phyloP scores from a whole-genome alignment of 2,113 vertebrate species.

The Antigone vipio region DNA sequence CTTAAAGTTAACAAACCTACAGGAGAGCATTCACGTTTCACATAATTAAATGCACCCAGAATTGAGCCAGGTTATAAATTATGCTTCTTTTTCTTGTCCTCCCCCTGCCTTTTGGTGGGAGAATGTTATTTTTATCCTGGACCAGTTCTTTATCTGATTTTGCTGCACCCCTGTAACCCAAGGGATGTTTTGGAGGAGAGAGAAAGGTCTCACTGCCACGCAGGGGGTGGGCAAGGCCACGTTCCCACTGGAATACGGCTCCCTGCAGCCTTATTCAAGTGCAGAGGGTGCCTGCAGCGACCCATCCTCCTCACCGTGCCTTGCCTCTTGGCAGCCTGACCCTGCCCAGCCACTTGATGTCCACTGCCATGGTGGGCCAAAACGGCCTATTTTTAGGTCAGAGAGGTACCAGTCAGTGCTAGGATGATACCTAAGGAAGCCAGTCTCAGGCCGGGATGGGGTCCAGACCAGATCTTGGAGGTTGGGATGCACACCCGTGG shows the following conservation, averaged over 20 bases:
- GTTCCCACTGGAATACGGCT: fast-evolving
- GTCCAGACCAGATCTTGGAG: neutral
- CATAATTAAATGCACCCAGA: neutral
- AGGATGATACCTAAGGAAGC: neutral
- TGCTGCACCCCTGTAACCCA: neutral
- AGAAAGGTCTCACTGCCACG: neutral
- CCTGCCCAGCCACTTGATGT: neutral
- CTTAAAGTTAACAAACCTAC: neutral
- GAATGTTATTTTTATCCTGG: neutral
- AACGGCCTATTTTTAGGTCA: neutral
- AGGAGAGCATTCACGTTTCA: neutral
- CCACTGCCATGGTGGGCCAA: neutral
- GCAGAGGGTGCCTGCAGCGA: neutral
- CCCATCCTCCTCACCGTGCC: neutral
- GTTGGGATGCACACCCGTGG: fast-evolving
- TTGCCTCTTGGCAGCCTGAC: neutral
- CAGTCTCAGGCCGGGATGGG: neutral
- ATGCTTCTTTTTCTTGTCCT: neutral
- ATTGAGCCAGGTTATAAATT: neutral
- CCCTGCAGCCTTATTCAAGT: neutral
- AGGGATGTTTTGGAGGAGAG: neutral
- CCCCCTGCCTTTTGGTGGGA: fast-evolving
- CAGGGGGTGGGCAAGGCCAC: fast-evolving
- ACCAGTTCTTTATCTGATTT: neutral
- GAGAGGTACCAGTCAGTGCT: neutral